phyloP scores from a whole-genome alignment of 2,797 vertebrate genomes.

The Oophaga sylvatica region DNA sequence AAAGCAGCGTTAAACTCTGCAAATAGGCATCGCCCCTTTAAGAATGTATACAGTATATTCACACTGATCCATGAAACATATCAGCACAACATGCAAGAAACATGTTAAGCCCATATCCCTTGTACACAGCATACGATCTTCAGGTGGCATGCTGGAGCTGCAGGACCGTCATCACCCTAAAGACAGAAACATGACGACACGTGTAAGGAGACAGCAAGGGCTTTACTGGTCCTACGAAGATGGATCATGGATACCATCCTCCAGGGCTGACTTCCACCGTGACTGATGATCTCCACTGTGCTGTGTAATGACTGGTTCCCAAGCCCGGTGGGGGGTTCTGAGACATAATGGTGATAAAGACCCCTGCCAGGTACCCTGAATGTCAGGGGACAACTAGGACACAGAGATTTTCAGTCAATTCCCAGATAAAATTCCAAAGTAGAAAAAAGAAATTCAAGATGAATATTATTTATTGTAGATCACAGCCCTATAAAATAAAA shows the following conservation, averaged over 20 bases:
- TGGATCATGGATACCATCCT: slow-evolving; percentile 20
- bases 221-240: slow-evolving; percentile 23
- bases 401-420: neutral
- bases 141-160: neutral
- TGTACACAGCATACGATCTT: neutral
- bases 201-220: neutral
- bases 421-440: neutral
- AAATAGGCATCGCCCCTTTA: no score
- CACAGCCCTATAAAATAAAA: no score
- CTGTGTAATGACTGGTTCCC: slow-evolving; percentile 14
- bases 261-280: neutral
- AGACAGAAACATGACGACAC: neutral
- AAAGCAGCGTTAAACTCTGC: no score
- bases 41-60: no score
- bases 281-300: slow-evolving; percentile 1
- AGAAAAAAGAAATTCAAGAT: neutral
- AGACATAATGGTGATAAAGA: neutral
- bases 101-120: no score
- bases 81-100: no score
- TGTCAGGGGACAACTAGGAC: neutral
- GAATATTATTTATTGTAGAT: no score
- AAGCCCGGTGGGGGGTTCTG: neutral
- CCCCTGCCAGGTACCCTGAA: neutral
- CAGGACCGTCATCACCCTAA: neutral
- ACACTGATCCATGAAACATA: no score